Evolutionary conservation across 1,140 invertebrate genomes (phyloP).

Genomic region (Bathynomus jamesi): DNA sequence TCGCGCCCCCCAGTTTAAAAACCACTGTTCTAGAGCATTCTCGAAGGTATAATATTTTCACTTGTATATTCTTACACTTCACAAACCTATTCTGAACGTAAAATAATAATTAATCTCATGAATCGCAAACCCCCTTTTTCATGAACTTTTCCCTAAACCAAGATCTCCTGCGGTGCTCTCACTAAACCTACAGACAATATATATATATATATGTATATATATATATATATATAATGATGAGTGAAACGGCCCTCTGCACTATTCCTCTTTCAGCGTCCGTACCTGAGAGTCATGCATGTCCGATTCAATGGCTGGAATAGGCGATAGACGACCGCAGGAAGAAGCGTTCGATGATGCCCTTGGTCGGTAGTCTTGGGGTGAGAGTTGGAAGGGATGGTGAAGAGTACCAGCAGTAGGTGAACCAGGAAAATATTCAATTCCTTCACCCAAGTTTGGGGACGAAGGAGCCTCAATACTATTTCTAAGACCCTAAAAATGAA

Average conservation of each 20-base stretch:
- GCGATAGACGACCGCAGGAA: slow-evolving; percentile 74
- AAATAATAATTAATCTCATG: too few relatives aligned
- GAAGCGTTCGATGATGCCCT: slow-evolving; percentile 89
- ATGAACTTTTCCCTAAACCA: too few relatives aligned
- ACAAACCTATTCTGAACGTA: too few relatives aligned
- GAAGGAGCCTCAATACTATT: background rate
- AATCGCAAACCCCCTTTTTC: too few relatives aligned
- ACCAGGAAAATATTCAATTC: background rate
- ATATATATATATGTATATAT: slow-evolving; percentile 1
- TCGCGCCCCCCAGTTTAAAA: too few relatives aligned
- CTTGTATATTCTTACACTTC: too few relatives aligned
- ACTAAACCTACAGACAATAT: background rate
- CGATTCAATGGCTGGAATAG: slow-evolving; percentile 70
- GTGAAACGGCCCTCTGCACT: too few relatives aligned
- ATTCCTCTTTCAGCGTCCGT: too few relatives aligned
- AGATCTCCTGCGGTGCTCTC: too few relatives aligned
- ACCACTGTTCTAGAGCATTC: too few relatives aligned
- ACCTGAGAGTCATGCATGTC: slow-evolving; percentile 61
- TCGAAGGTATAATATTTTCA: too few relatives aligned
- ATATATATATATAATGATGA: background rate
- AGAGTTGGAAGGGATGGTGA: background rate
- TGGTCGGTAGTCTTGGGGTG: slow-evolving; percentile 64
- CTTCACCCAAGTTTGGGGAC: background rate
- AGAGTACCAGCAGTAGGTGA: background rate
- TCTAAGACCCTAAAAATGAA: background rate